phyloP scores from a whole-genome alignment of 2,888 invertebrate genomes.

The Dynastes maya region DNA sequence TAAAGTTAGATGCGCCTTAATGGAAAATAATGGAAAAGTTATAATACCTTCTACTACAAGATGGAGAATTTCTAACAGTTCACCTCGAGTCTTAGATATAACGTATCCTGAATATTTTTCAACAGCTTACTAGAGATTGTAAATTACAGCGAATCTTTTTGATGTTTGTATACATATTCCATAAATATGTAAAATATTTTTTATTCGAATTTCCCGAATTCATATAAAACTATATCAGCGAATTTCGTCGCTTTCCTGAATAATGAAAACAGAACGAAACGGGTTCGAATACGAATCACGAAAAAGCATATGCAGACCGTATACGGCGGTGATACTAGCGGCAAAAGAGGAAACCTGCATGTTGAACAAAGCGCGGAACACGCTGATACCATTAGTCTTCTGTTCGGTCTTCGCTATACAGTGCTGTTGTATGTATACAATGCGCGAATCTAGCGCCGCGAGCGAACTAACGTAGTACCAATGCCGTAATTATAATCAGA shows the following conservation, averaged over 20 bases:
- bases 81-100: too few species aligned
- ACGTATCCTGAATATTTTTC: too few species aligned
- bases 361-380: slow-evolving; percentile 10
- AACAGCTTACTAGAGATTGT: too few species aligned
- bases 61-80: too few species aligned
- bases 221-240: background rate
- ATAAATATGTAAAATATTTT: slow-evolving; percentile 12
- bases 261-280: slow-evolving; percentile 1
- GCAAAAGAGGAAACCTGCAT: slow-evolving; percentile 1
- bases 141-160: too few species aligned
- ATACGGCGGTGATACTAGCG: background rate
- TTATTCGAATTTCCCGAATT: background rate
- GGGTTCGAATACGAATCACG: background rate
- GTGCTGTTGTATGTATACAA: slow-evolving; percentile 21
- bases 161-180: background rate
- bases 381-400: slow-evolving; percentile 28
- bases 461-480: slow-evolving; percentile 2
- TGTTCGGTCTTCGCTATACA: background rate
- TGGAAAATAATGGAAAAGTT: too few species aligned
- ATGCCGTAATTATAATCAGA: slow-evolving; percentile 60
- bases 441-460: slow-evolving; percentile 9
- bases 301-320: background rate
- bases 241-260: background rate
- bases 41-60: too few species aligned
- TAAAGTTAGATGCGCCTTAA: too few species aligned